phyloP scores from a whole-genome alignment of 1,140 invertebrate species.

The Trichogramma pretiosum region DNA sequence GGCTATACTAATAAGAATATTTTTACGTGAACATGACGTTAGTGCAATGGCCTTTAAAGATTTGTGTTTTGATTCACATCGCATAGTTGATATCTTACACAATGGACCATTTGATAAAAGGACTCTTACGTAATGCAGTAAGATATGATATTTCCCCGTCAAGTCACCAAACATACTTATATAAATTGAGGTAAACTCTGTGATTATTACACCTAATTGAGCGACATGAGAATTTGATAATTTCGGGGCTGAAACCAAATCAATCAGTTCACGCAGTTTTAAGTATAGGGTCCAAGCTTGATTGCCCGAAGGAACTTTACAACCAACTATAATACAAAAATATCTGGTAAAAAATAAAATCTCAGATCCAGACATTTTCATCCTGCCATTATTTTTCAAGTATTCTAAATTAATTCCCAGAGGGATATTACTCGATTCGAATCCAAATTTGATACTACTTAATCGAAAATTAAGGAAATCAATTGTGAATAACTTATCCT shows the following conservation, averaged over 20 bases:
- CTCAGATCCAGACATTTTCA: conserved; percentile 6
- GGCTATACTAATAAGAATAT: not conserved
- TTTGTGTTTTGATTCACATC: conserved; percentile 1
- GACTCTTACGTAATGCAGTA: not conserved
- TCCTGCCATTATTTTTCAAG: not conserved
- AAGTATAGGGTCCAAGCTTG: conserved; percentile 5
- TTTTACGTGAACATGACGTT: not conserved
- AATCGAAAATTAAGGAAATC: no score
- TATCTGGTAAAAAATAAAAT: conserved; percentile 1
- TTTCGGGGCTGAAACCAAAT: not conserved
- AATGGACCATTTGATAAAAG: not conserved
- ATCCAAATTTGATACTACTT: no score
- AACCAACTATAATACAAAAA: conserved; percentile 4
- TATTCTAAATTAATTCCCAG: conserved; percentile 1
- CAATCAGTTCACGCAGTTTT: not conserved
- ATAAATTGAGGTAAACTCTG: not conserved
- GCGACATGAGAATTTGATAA: not conserved
- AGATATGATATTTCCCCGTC: not conserved
- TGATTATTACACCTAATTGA: not conserved
- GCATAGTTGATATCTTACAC: not conserved
- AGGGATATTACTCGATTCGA: no score
- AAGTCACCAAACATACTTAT: not conserved
- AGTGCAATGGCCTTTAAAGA: not conserved
- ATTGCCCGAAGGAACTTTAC: not conserved
- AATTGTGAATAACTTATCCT: no score